Conservation (phyloP, 2,113 vertebrate genomes). For the Litocranius walleri region DNA sequence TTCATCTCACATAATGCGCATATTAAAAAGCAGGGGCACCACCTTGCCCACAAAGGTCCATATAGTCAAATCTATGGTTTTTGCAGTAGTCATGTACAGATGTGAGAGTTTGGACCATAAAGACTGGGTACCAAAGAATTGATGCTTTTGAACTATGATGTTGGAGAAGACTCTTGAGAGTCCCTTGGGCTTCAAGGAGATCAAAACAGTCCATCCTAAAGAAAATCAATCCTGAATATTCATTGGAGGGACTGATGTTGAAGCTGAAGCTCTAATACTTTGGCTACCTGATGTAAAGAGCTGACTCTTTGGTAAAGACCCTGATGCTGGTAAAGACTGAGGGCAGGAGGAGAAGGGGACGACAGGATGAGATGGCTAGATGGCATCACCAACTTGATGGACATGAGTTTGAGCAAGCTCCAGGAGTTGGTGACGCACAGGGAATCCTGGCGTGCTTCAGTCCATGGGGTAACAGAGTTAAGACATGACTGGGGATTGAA, state of each 20-base stretch:
- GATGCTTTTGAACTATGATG: background rate
- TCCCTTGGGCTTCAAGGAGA: background rate
- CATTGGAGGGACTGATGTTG: background rate
- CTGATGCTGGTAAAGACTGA: background rate
- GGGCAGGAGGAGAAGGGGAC: background rate
- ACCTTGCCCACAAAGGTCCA: background rate
- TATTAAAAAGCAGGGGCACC: background rate
- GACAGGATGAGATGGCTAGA: background rate
- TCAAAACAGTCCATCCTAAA: background rate
- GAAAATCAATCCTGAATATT: background rate
- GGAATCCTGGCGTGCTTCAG: fast-evolving
- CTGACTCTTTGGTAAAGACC: background rate
- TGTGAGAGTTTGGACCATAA: background rate
- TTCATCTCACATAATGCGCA: fast-evolving
- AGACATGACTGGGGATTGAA: background rate
- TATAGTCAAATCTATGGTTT: background rate
- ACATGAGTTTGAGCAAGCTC: background rate
- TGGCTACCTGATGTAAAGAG: background rate
- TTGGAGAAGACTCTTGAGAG: background rate
- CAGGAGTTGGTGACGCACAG: background rate
- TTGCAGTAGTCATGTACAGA: background rate
- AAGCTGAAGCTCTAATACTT: background rate
- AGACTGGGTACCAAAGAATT: background rate
- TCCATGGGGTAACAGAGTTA: background rate
- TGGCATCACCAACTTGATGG: background rate